Evolutionary conservation across 2,113 vertebrate genomes (phyloP).

Genomic region (Sinocyclocheilus maitianheensis): DNA sequence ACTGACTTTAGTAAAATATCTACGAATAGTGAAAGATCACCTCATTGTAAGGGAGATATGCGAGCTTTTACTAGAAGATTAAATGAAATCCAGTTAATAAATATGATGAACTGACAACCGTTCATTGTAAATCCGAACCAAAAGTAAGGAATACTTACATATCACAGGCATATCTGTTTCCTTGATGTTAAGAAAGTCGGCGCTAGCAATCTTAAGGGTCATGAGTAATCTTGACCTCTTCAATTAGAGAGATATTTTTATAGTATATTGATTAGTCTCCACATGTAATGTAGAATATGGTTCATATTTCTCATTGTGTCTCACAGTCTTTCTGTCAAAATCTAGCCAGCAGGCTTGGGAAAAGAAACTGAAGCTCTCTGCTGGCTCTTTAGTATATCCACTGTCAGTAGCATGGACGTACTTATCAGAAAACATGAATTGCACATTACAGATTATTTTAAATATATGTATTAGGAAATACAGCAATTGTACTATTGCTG

Average conservation of each 20-base stretch:
- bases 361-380: neutral
- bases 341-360: neutral
- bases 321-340: conserved; percentile 10
- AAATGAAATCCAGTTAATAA: neutral
- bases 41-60: neutral
- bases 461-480: too few species aligned
- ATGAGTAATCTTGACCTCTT: conserved; percentile 4
- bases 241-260: conserved; percentile 42
- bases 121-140: conserved; percentile 9
- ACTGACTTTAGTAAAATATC: too few species aligned
- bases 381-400: neutral
- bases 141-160: conserved; percentile 7
- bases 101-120: conserved; percentile 22
- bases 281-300: conserved; percentile 25
- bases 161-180: conserved; percentile 21
- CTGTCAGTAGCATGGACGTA: neutral
- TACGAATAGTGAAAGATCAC: neutral
- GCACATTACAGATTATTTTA: neutral
- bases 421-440: neutral
- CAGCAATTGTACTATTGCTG: too few species aligned
- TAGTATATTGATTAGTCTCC: conserved; percentile 42
- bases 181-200: conserved; percentile 19
- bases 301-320: conserved; percentile 42
- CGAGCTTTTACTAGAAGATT: neutral
- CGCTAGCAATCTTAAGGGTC: conserved; percentile 28